A percentile compares a stretch with the other conserved stretches of the same genome.
These are phyloP conservation scores for Siphlonurus alternatus DNA, from an alignment of 2,888 invertebrate genomes.

Conservation along the genomic window DNA sequence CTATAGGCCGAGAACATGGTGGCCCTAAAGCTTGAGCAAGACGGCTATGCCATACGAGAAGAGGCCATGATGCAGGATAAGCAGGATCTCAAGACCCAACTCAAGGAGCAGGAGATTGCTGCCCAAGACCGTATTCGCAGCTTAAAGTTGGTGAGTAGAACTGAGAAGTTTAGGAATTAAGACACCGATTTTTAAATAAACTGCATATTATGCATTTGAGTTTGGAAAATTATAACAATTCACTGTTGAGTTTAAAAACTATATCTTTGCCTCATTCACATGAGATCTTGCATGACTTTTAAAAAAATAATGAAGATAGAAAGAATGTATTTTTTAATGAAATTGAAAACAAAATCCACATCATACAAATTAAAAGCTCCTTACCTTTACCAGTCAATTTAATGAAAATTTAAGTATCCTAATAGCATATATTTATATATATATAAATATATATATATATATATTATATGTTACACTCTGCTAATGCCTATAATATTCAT, in stretches of 20 bases:
- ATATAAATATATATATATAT: too few species aligned
- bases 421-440: too few species aligned
- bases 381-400: too few species aligned
- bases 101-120: constrained; percentile 49
- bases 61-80: constrained; percentile 58
- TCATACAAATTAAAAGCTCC: too few species aligned
- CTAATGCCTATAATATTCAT: not conserved
- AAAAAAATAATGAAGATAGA: too few species aligned
- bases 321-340: too few species aligned
- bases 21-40: constrained; percentile 65
- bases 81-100: constrained; percentile 42
- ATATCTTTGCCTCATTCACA: too few species aligned
- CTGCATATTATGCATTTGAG: too few species aligned
- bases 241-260: not conserved
- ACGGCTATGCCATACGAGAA: constrained; percentile 63
- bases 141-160: constrained; percentile 40
- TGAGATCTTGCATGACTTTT: too few species aligned
- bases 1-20: constrained; percentile 56
- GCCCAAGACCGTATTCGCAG: constrained; percentile 56
- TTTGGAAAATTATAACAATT: not conserved
- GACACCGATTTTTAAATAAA: not conserved
- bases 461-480: too few species aligned
- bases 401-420: too few species aligned
- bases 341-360: too few species aligned
- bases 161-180: not conserved